These are phyloP conservation scores for Nerophis ophidion DNA, from an alignment of 2,113 vertebrate species.

Conservation along the genomic window DNA sequence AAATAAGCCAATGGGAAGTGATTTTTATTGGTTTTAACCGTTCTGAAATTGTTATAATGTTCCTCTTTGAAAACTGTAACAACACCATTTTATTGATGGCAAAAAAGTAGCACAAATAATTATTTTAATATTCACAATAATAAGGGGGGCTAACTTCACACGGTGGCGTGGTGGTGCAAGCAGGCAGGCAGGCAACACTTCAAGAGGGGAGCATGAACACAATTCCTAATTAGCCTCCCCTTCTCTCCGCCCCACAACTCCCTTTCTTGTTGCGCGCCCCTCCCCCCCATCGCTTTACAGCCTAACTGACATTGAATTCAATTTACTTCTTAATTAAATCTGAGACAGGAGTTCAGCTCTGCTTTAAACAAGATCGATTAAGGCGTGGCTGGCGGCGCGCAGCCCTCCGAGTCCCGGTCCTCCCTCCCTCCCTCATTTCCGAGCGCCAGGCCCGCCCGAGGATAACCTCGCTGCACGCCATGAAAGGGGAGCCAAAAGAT, in stretches of 20 bases:
- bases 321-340: slow-evolving; percentile 13
- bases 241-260: background rate
- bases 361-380: slow-evolving; percentile 13
- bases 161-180: slow-evolving; percentile 27
- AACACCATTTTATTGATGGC: too few relatives aligned
- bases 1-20: too few relatives aligned
- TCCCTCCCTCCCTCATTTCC: background rate
- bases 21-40: too few relatives aligned
- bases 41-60: too few relatives aligned
- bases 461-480: slow-evolving; percentile 1
- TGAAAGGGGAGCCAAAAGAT: slow-evolving; percentile 6
- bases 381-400: slow-evolving; percentile 1
- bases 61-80: too few relatives aligned
- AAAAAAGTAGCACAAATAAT: too few relatives aligned
- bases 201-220: slow-evolving; percentile 52
- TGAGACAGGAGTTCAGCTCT: slow-evolving; percentile 3
- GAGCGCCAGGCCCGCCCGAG: background rate
- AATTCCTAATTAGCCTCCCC: slow-evolving; percentile 56
- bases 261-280: slow-evolving; percentile 27
- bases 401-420: background rate
- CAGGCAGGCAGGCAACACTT: slow-evolving; percentile 44
- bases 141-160: too few relatives aligned
- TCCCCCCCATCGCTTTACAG: background rate
- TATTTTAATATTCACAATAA: too few relatives aligned
- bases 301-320: slow-evolving; percentile 11